Percentiles rank a stretch among this genome's conserved stretches.
phyloP scores from a whole-genome alignment of 2,797 vertebrate genomes.

The Antrozous pallidus region DNA sequence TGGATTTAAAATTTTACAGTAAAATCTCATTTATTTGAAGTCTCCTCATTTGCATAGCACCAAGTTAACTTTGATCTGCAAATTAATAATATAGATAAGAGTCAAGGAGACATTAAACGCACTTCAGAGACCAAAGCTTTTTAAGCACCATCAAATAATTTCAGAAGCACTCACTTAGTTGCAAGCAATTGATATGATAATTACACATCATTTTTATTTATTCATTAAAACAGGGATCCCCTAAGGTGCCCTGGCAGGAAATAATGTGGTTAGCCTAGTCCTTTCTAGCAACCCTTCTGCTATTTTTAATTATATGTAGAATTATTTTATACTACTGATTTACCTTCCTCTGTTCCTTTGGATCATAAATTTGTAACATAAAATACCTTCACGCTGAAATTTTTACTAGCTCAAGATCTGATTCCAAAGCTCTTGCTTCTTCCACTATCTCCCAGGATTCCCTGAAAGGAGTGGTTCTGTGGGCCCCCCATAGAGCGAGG shows the following conservation, averaged over 20 bases:
- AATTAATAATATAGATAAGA: constrained; percentile 74
- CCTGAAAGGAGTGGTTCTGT: background rate
- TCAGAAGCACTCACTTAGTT: constrained; percentile 72
- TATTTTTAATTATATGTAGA: constrained; percentile 56
- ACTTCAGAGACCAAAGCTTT: constrained; percentile 76
- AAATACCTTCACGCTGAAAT: constrained; percentile 33
- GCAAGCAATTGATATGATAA: constrained; percentile 74
- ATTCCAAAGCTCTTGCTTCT: constrained; percentile 27
- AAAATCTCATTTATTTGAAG: constrained; percentile 57
- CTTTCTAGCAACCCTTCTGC: constrained; percentile 46
- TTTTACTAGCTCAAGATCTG: constrained; percentile 40
- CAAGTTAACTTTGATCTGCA: constrained; percentile 70
- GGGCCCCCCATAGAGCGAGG: background rate
- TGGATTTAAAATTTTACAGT: constrained; percentile 51
- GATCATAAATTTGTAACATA: constrained; percentile 42
- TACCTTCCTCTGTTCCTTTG: constrained; percentile 38
- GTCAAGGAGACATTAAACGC: constrained; percentile 65
- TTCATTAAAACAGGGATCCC: constrained; percentile 70
- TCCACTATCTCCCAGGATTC: background rate
- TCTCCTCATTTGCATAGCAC: constrained; percentile 63
- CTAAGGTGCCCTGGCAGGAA: constrained; percentile 60
- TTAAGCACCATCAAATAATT: constrained; percentile 73
- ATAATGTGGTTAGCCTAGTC: constrained; percentile 63
- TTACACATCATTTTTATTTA: constrained; percentile 74
- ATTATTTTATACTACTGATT: constrained; percentile 47